These are phyloP conservation scores for Sinella curviseta DNA, from an alignment of 1,140 invertebrate genomes.

Conservation along the genomic window DNA sequence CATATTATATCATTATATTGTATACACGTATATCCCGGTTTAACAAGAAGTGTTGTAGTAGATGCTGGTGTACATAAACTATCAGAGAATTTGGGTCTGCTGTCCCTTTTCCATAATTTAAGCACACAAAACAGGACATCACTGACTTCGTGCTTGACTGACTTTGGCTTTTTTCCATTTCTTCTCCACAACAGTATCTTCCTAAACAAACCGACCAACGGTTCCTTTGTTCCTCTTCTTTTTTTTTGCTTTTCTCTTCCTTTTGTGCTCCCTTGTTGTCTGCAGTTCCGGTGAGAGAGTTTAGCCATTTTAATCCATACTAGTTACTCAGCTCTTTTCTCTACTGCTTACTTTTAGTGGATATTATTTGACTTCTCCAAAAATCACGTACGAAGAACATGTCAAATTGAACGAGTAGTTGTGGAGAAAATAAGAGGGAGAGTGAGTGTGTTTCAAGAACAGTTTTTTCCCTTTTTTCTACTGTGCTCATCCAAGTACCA, in stretches of 20 bases:
- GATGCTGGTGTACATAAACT: no score
- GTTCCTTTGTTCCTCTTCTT: not conserved
- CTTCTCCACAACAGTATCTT: not conserved
- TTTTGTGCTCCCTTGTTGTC: constrained; percentile 16
- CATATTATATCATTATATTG: no score
- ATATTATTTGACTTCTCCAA: constrained; percentile 30
- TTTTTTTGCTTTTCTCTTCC: not conserved
- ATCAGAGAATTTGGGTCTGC: no score
- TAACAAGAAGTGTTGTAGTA: no score
- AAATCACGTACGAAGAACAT: constrained; percentile 42
- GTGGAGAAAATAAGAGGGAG: not conserved
- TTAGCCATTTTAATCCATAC: constrained; percentile 31
- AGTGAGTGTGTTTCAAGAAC: not conserved
- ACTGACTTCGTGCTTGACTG: constrained; percentile 21
- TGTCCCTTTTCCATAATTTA: not conserved
- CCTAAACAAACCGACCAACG: not conserved
- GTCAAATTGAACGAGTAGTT: constrained; percentile 41
- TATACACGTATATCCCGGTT: no score
- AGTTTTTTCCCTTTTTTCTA: not conserved
- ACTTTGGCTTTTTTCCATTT: not conserved
- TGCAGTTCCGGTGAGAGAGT: constrained; percentile 42
- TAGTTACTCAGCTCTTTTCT: not conserved
- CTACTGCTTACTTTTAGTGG: not conserved
- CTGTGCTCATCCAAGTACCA: not conserved
- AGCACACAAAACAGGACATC: constrained; percentile 16